Evolutionary conservation across 2,113 vertebrate genomes (phyloP), one percentile per base, ranked within the genome.

Genomic region (Cheilinus undulatus): DNA sequence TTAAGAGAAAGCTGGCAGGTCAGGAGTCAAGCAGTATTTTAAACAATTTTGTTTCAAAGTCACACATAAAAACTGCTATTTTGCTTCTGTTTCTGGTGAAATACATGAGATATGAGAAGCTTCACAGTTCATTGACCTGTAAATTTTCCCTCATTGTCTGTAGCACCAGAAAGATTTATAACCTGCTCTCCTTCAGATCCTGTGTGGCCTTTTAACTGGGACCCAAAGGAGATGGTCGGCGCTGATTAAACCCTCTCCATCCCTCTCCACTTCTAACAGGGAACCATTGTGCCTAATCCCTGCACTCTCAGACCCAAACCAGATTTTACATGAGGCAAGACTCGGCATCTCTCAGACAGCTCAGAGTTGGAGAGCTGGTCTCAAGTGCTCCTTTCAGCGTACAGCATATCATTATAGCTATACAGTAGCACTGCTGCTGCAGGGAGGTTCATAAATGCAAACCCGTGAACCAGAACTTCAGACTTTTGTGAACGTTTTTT

Each of bases 171-270:
- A 22, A 71, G 57, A 73, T 50, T 73, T 67, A 73, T 50, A 49
- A 22, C 26, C 46, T 3, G 27, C 34, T 23, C 66, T 63, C 50
- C 54, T 77, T 54, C 69, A 63, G 63, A 76, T 74, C 74, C 75
- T 46, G 42, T 17, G 19, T 58, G 50, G 34, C 62, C 61, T 64
- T 78, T 65, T 59, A 74, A 56, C 34, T 10, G 32, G 52, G 53
- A 63, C 40, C 54, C 2, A 45, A 42, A 85, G 67, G 59, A 85
- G 67, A 26, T 20, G 67, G 58, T 60, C 45, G 28, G 78, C 20
- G 67, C 63, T 46, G 85, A 82, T 73, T 84, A 67, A 84, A 87
- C 61, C 68, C 59, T 76, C 53, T 70, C 61, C 75, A 62, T 45
- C 74, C 75, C 57, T 46, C 70, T 80, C 64, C 54, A 59, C 58